Conservation (phyloP, 2,888 invertebrate species). For the Heteropelma amictum region DNA sequence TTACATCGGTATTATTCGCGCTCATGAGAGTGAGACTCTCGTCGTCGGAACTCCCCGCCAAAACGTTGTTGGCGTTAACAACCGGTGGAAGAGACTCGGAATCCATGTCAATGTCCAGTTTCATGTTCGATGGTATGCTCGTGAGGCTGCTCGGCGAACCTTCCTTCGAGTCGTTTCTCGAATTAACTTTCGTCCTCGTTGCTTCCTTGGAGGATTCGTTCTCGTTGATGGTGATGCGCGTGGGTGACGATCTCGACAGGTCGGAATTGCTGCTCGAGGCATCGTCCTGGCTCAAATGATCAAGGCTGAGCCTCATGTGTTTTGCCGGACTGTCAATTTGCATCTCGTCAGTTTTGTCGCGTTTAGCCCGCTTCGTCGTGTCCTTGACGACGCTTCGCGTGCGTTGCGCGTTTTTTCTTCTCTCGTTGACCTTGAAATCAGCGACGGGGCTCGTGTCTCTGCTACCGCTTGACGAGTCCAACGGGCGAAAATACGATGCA, state of each 20-base stretch:
- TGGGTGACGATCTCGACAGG: constrained; percentile 68
- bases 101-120: constrained; percentile 72
- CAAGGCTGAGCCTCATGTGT: constrained; percentile 67
- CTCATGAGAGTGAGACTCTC: constrained; percentile 71
- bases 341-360: constrained; percentile 61
- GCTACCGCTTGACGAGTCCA: constrained; percentile 77
- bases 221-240: background rate
- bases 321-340: constrained; percentile 61
- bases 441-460: constrained; percentile 78
- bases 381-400: constrained; percentile 62
- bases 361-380: constrained; percentile 55
- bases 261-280: constrained; percentile 73
- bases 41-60: constrained; percentile 71
- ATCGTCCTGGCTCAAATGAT: constrained; percentile 73
- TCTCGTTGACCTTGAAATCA: constrained; percentile 71
- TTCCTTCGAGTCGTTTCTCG: constrained; percentile 72
- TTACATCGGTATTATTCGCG: constrained; percentile 70
- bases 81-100: constrained; percentile 68
- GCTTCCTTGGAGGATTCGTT: background rate
- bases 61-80: constrained; percentile 69
- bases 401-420: constrained; percentile 67
- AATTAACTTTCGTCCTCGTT: constrained; percentile 58
- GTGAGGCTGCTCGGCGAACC: constrained; percentile 71
- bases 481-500: constrained; percentile 73
- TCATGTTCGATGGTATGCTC: constrained; percentile 70